A percentile compares a stretch with the other conserved stretches of the same genome.
Evolutionary conservation across 1,140 invertebrate species (phyloP).

Genomic region (Marisa cornuarietis): DNA sequence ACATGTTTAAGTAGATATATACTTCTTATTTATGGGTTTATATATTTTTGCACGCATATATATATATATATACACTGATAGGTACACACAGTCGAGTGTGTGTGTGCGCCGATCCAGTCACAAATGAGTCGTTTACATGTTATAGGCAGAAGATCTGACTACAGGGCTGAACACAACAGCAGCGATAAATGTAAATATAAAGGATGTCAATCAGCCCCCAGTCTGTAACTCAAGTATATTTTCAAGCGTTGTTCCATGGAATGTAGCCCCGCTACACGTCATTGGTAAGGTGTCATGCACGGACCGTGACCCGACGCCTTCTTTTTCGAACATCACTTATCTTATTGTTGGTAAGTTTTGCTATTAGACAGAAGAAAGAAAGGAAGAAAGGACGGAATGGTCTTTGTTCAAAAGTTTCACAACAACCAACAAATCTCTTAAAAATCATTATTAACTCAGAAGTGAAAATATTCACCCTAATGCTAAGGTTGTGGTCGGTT

Average conservation of each 20-base stretch:
- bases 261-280: background rate
- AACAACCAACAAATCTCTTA: too few relatives aligned
- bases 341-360: background rate
- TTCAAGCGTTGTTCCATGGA: background rate
- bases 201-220: slow-evolving; percentile 14
- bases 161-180: slow-evolving; percentile 3
- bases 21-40: too few relatives aligned
- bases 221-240: background rate
- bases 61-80: too few relatives aligned
- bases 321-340: background rate
- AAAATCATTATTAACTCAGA: too few relatives aligned
- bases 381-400: background rate
- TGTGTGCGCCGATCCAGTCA: background rate
- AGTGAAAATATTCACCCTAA: too few relatives aligned
- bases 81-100: background rate
- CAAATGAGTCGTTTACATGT: too few relatives aligned
- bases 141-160: background rate
- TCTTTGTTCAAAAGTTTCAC: background rate
- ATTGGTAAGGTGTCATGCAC: slow-evolving; percentile 3
- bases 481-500: too few relatives aligned
- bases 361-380: background rate
- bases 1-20: too few relatives aligned
- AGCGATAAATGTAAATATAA: background rate
- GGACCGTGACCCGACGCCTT: slow-evolving; percentile 8
- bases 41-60: too few relatives aligned